These are phyloP conservation scores for Drosophila vallismaia DNA, from an alignment of 2,888 invertebrate genomes.

Conservation along the genomic window DNA sequence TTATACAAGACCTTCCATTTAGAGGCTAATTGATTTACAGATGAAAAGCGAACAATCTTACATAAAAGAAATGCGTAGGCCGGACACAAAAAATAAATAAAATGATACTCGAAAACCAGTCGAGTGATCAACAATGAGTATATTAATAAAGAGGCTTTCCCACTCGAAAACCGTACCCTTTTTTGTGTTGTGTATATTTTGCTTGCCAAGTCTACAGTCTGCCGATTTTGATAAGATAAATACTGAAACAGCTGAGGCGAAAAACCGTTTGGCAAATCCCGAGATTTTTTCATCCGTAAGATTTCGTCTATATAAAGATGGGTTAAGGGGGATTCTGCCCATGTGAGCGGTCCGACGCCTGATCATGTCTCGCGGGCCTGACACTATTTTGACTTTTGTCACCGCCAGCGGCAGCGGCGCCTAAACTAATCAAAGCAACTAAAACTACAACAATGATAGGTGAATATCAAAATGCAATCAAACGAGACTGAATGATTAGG, in stretches of 20 bases:
- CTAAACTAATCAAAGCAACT: slow-evolving; percentile 50
- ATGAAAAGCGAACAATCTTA: slow-evolving; percentile 45
- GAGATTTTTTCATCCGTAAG: slow-evolving; percentile 18
- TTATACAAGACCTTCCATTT: slow-evolving; percentile 40
- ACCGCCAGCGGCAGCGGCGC: slow-evolving; percentile 52
- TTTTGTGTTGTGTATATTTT: not conserved
- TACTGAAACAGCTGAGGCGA: slow-evolving; percentile 16
- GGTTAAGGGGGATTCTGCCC: slow-evolving; percentile 5
- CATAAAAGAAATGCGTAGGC: slow-evolving; percentile 62
- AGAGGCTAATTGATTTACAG: slow-evolving; percentile 67
- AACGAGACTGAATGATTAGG: slow-evolving; percentile 4
- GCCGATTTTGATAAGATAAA: slow-evolving; percentile 24
- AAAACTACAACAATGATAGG: slow-evolving; percentile 17
- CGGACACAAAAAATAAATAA: slow-evolving; percentile 12
- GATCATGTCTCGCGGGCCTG: slow-evolving; percentile 68
- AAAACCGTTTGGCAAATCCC: slow-evolving; percentile 32
- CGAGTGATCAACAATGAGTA: slow-evolving; percentile 8
- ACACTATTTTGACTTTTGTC: slow-evolving; percentile 58
- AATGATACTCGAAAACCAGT: slow-evolving; percentile 15
- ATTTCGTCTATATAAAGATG: slow-evolving; percentile 16
- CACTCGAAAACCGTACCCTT: not conserved
- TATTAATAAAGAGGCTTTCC: not conserved
- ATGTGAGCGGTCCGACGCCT: slow-evolving; percentile 10
- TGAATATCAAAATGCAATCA: slow-evolving; percentile 51
- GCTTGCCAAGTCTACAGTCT: slow-evolving; percentile 3